Conservation (phyloP, 2,888 invertebrate genomes). For the Macropis europaea region DNA sequence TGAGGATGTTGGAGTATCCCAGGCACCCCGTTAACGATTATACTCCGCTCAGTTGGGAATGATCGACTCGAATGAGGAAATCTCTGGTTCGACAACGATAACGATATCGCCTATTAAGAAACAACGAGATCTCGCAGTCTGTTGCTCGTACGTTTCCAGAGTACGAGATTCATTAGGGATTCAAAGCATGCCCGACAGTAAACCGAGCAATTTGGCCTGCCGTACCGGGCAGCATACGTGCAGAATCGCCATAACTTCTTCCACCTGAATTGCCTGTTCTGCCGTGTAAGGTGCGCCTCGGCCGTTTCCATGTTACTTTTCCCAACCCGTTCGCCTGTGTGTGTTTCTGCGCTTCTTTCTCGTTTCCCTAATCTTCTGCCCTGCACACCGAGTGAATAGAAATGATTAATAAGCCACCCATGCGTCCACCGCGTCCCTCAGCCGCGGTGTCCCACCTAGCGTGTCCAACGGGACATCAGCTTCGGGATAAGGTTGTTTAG, state of each 20-base stretch:
- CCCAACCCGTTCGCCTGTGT: background rate
- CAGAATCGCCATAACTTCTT: constrained; percentile 48
- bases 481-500: no score
- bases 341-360: background rate
- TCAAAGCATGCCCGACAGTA: constrained; percentile 51
- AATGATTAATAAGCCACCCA: constrained; percentile 3
- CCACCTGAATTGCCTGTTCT: constrained; percentile 31
- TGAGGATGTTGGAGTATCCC: no score
- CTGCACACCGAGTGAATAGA: background rate
- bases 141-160: constrained; percentile 17
- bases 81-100: background rate
- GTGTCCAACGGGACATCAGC: no score
- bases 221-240: constrained; percentile 43
- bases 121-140: constrained; percentile 10
- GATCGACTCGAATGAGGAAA: no score
- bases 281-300: constrained; percentile 15
- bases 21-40: no score
- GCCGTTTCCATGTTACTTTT: constrained; percentile 16
- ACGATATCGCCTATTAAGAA: constrained; percentile 14
- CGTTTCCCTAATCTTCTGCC: background rate
- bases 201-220: constrained; percentile 56
- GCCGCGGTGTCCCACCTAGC: no score
- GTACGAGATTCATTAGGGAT: constrained; percentile 39
- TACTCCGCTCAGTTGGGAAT: no score
- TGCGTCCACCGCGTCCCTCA: no score